phyloP scores from a whole-genome alignment of 2,113 vertebrate species.

The Xyrauchen texanus region DNA sequence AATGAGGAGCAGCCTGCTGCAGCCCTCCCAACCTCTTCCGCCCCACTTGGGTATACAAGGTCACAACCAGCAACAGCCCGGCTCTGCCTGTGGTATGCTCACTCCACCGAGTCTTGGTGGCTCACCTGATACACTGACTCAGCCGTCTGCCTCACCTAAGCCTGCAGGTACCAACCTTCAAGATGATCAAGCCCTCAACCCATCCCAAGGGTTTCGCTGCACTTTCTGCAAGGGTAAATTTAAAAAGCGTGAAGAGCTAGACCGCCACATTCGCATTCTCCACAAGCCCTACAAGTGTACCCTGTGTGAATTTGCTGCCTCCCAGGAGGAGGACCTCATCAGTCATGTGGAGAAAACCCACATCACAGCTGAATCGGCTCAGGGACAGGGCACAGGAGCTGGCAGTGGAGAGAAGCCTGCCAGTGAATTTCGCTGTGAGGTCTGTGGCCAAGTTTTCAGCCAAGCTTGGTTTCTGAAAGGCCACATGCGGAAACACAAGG shows the following conservation, averaged over 20 bases:
- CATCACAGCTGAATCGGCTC: conserved; percentile 92
- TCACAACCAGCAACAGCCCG: conserved; percentile 78
- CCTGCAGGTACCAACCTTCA: conserved; percentile 72
- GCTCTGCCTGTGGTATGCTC: conserved; percentile 83
- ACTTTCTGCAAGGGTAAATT: conserved; percentile 99
- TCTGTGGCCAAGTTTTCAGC: conserved; percentile 96
- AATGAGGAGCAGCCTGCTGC: conserved; percentile 88
- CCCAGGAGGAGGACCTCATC: conserved; percentile 96
- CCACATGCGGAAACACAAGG: conserved; percentile 99
- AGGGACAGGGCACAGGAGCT: conserved; percentile 82
- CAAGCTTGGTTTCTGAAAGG: conserved; percentile 99
- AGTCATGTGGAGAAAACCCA: conserved; percentile 98
- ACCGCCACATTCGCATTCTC: conserved; percentile 95
- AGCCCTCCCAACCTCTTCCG: conserved; percentile 81
- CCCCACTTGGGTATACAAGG: conserved; percentile 73
- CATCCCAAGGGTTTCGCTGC: conserved; percentile 89
- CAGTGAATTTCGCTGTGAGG: conserved; percentile 94
- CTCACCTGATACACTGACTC: conserved; percentile 80
- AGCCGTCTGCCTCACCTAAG: conserved; percentile 88
- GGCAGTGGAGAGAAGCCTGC: conserved; percentile 80
- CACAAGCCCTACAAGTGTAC: conserved; percentile 99
- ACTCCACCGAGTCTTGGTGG: conserved; percentile 77
- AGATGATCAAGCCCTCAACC: conserved; percentile 82
- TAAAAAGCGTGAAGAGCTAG: conserved; percentile 95
- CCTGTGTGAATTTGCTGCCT: conserved; percentile 93